Evolutionary conservation across 2,888 invertebrate genomes (phyloP), one percentile per base, ranked within the genome.

Genomic region (Clivina fossor): DNA sequence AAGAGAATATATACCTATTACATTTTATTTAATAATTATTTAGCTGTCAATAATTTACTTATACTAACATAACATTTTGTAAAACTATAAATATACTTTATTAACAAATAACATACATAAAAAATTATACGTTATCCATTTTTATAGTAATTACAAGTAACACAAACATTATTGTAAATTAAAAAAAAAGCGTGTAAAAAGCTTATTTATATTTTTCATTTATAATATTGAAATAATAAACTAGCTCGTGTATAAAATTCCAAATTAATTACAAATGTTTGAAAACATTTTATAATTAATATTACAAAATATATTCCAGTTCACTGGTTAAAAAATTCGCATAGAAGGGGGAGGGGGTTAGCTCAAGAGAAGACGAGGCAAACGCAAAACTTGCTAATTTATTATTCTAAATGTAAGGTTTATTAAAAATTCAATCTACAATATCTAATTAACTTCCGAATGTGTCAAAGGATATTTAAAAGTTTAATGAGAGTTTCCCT

Each of bases 391-490:
- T 11, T 11, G 32, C 41, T 51, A 33, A 50, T 51, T 51, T 43
- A 43, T 43, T 51, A 51, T 51, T 51, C 51, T 43, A 51, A 51
- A 51, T 51, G 43, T 33, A 41, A 20, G 33, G 51, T 51, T 41
- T 51, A 51, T 51, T 51, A 51, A 51, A 51, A 51, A 51, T 51
- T 51, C 51, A 51, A 51, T 51, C 41, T 51, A 32, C 43, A 43
- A 51, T 51, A 51, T 51, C 51, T 51, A 51, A 51, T 51, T 51
- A 51, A 51, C 41, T 51, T 51, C 51, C 51, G 26, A 51, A 51
- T 51, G 51, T 51, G 51, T 51, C 51, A 51, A 51, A 51, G 51
- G 51, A 51, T 51, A 26, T 51, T 51, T 43, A 51, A 51, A 51
- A 51, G 41, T 51, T 51, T 51, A 51, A 51, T 51, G 43, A 51